Percentiles rank a stretch among this genome's conserved stretches.
Conservation (phyloP, 2,797 vertebrate genomes). For the Hephaestus fuliginosus region DNA sequence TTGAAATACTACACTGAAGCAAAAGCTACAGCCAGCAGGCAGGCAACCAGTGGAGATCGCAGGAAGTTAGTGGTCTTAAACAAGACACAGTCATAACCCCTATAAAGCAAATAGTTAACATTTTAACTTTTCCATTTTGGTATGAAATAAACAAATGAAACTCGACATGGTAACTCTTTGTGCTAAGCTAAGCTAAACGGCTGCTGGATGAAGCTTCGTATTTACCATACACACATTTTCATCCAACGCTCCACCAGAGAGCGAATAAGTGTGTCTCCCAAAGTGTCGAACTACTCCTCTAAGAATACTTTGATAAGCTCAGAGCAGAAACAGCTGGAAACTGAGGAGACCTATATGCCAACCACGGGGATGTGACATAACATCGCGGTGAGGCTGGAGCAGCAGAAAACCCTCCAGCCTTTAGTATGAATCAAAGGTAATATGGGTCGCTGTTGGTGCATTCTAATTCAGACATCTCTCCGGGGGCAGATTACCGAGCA, state of each 20-base stretch:
- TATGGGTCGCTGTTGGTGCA: conserved; percentile 76
- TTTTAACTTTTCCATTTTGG: background rate
- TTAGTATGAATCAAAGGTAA: conserved; percentile 78
- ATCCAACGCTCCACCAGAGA: background rate
- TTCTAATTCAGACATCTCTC: conserved; percentile 81
- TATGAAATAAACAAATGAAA: conserved; percentile 6
- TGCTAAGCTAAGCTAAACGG: background rate
- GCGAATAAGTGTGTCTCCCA: background rate
- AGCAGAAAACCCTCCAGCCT: conserved; percentile 62
- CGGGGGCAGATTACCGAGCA: conserved; percentile 75
- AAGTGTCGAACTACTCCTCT: conserved; percentile 1
- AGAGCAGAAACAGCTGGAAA: conserved; percentile 26
- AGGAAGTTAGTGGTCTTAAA: background rate
- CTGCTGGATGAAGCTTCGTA: background rate
- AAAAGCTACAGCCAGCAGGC: background rate
- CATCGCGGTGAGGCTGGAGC: conserved; percentile 51
- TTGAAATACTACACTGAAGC: too few relatives aligned
- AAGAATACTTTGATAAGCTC: background rate
- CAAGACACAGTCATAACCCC: background rate
- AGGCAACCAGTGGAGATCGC: background rate
- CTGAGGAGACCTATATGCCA: conserved; percentile 28
- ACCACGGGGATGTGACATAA: conserved; percentile 51
- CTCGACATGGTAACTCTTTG: background rate
- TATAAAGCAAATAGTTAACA: background rate
- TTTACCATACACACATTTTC: background rate